Evolutionary conservation across 2,888 invertebrate species (phyloP), one percentile per base, ranked within the genome.

Genomic region (Caenorhabditis imperialis): DNA sequence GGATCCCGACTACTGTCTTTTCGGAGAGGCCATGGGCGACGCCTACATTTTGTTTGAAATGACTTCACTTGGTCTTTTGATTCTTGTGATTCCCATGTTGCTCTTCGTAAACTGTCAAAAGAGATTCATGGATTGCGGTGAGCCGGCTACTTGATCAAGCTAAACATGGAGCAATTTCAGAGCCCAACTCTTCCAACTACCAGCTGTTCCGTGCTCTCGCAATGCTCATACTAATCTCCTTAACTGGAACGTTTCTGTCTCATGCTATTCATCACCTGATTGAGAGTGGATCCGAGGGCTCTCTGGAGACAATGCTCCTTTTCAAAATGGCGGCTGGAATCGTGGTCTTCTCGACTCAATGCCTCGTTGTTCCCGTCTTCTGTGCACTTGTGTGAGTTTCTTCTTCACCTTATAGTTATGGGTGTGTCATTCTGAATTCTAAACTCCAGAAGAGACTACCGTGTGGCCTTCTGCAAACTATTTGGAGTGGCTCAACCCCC

Each of bases 61-160:
- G 37, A 54, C 54, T 22, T 38, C 54, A 3, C 27, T 63, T 10
- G n/a, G 37, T 2, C 55, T 47, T 44, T 25, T 38, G 4, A 25
- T 63, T 16, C 45, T 63, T 27, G 33, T 23, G 18, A 7, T 54
- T 22, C 45, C 38, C 25, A 5, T 37, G 2, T 8, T 25, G 5
- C 37, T 3, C 14, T 30, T 55, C 22, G n/a, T 42, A 1, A 25
- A 30, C 2, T 33, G 5, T 27, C 38, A n/a, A 12, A 40, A 45
- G 54, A 48, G 16, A 27, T 33, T 25, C 10, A 47, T 54, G 38
- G 23, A 54, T 12, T 47, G 38, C 54, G 45, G 45, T 54, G 20
- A 20, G 44, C 16, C 37, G n/a, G n/a, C n/a, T n/a, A n/a, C n/a
- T n/a, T 63, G 12, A 42, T 18, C 30, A 58, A 35, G 33, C 35